phyloP scores from a whole-genome alignment of 2,797 vertebrate genomes.

The Propithecus deckenii region DNA sequence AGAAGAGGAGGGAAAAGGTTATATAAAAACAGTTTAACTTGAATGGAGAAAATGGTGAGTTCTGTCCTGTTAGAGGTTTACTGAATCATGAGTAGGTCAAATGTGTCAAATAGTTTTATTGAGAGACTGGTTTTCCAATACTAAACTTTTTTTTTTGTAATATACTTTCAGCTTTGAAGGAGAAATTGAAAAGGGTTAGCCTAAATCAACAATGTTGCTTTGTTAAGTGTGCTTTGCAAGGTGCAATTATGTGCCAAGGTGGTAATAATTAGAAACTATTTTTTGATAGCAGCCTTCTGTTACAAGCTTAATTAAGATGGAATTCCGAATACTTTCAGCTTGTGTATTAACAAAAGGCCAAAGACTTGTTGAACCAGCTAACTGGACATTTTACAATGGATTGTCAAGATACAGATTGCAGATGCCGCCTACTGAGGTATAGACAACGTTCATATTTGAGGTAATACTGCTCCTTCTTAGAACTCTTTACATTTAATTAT shows the following conservation, averaged over 20 bases:
- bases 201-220: neutral
- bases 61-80: neutral
- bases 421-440: constrained; percentile 24
- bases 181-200: neutral
- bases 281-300: neutral
- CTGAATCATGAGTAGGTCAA: neutral
- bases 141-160: neutral
- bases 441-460: neutral
- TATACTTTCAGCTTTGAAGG: neutral
- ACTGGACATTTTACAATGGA: constrained; percentile 31
- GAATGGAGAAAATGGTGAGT: neutral
- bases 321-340: constrained; percentile 40
- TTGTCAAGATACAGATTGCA: constrained; percentile 35
- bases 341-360: constrained; percentile 1
- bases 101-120: neutral
- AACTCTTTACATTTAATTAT: neutral
- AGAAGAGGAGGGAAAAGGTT: neutral
- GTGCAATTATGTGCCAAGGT: neutral
- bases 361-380: neutral
- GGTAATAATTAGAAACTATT: constrained; percentile 11
- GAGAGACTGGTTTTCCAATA: neutral
- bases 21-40: neutral
- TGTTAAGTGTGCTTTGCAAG: neutral
- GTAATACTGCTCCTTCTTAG: constrained; percentile 40
- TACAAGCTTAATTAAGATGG: neutral